A percentile compares a stretch with the other conserved stretches of the same genome.
These are phyloP conservation scores for Chlorops oryzae DNA, from an alignment of 1,140 invertebrate species.

Conservation along the genomic window DNA sequence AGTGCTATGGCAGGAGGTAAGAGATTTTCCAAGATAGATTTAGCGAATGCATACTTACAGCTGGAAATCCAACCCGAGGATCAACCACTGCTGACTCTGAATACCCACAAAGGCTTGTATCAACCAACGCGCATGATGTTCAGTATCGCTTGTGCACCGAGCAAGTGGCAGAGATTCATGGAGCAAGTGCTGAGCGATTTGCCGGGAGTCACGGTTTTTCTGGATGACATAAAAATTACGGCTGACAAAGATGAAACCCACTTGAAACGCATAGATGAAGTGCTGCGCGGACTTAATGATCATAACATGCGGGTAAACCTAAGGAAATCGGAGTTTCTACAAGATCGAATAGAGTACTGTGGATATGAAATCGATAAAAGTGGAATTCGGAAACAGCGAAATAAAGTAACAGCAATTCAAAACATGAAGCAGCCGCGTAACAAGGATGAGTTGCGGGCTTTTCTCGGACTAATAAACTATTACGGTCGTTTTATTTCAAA, in stretches of 20 bases:
- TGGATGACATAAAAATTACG: conserved; percentile 25
- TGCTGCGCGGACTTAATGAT: no score
- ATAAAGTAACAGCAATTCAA: conserved; percentile 18
- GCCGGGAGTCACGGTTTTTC: conserved; percentile 18
- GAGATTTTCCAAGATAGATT: conserved; percentile 24
- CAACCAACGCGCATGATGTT: conserved; percentile 20
- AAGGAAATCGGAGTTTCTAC: conserved; percentile 21
- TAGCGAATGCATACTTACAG: conserved; percentile 23
- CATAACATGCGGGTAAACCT: conserved; percentile 24
- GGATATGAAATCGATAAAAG: conserved; percentile 29
- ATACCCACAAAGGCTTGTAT: conserved; percentile 20
- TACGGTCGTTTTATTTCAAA: conserved; percentile 17
- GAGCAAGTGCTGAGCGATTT: conserved; percentile 23
- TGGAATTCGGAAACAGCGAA: conserved; percentile 19
- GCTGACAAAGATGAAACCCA: neutral
- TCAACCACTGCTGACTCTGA: conserved; percentile 18
- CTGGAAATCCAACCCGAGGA: conserved; percentile 19
- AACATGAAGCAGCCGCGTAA: conserved; percentile 18
- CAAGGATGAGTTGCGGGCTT: conserved; percentile 23
- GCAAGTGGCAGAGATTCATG: conserved; percentile 31
- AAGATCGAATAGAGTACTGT: conserved; percentile 30
- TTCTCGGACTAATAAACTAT: conserved; percentile 19
- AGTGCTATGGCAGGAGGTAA: neutral
- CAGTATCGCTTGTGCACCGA: conserved; percentile 24
- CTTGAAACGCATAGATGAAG: no score